Evolutionary conservation across 2,888 invertebrate genomes (phyloP).

Genomic region (Augiades crinisus): DNA sequence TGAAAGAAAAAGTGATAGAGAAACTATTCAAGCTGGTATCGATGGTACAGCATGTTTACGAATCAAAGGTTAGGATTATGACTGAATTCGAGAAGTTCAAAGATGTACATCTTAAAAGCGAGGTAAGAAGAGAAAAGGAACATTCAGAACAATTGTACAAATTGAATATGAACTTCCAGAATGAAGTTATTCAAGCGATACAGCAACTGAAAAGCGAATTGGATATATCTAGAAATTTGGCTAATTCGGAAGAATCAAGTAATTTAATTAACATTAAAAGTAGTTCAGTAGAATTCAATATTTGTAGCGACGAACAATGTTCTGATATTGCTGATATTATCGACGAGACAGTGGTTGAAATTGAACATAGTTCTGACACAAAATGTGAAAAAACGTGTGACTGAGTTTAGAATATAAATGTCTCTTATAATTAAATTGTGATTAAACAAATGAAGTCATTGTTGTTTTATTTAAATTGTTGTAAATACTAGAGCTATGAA

Average conservation of each 20-base stretch:
- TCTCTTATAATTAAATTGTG: background rate
- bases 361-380: background rate
- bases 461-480: constrained; percentile 9
- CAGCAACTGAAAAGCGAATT: constrained; percentile 69
- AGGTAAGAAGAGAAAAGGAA: constrained; percentile 65
- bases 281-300: constrained; percentile 57
- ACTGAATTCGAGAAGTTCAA: constrained; percentile 71
- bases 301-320: constrained; percentile 32
- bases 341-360: background rate
- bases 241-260: constrained; percentile 44
- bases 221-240: constrained; percentile 59
- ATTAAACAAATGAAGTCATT: constrained; percentile 4
- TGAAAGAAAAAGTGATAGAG: constrained; percentile 70
- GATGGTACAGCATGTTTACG: constrained; percentile 73
- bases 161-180: constrained; percentile 72
- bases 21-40: constrained; percentile 68
- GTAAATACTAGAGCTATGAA: constrained; percentile 9
- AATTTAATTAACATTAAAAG: constrained; percentile 42
- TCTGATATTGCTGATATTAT: background rate
- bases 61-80: constrained; percentile 72
- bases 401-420: background rate
- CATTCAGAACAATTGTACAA: constrained; percentile 73
- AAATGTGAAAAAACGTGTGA: constrained; percentile 3
- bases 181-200: constrained; percentile 68
- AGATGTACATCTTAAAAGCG: constrained; percentile 66